Evolutionary conservation across 2,113 vertebrate species (phyloP), one percentile per base, ranked within the genome.

Genomic region (Corythornis madagascariensis): DNA sequence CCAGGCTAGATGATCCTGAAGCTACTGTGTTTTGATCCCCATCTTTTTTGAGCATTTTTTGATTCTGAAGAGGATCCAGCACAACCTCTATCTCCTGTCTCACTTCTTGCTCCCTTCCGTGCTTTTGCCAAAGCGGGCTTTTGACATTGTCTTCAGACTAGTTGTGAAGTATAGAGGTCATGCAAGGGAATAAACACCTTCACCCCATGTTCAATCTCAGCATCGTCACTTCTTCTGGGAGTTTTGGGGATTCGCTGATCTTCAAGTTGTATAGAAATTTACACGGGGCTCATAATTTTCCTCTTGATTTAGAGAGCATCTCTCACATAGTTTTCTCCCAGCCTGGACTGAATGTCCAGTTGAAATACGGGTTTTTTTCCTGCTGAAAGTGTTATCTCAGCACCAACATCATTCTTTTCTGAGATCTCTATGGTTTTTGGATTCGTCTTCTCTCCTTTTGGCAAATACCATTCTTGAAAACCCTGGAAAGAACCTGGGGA

Each of bases 41-140:
- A 9, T 25, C 4, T 79, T 84, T 71, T 61, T 21, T 10, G 45
- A 64, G n/a, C 7, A 10, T 63, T 57, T 76, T 11, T 72, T 57
- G 10, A 24, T 45, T 88, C 35, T 82, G 35, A 76, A 61, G 35
- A 28, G 42, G 25, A 13, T n/a, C 17, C 13, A 20, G 29, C 43
- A 42, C 10, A 11, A 21, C 6, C 13, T 82, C 25, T 24, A 2
- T 75, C 53, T 90, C 43, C 76, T 5, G 0, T n/a, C 87, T 18
- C 65, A 33, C 10, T 13, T 88, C 61, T 71, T 73, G 42, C 10
- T 53, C 28, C 31, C 8, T 74, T 70, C 6, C 2, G 28, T 52
- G 61, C 22, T 67, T 63, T 81, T 45, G 20, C 40, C 8, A 26
- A 45, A 60, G 21, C 0, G 2, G 1, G 0, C 1, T 18, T 75